Evolutionary conservation across 2,797 vertebrate species (phyloP).

Genomic region (Helarctos malayanus): DNA sequence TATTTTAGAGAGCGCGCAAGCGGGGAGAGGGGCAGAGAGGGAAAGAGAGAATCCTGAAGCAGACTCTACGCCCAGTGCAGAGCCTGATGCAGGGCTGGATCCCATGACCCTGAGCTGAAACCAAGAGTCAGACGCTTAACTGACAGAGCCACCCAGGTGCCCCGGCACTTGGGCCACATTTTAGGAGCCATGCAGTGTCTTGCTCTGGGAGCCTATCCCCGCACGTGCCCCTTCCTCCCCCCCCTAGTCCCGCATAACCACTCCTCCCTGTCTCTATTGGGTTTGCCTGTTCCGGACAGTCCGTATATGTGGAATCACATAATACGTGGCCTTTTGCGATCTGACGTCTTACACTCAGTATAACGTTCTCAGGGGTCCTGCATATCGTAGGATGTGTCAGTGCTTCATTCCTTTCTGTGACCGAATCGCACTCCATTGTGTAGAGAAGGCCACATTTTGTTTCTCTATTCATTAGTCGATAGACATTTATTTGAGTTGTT

Average conservation of each 20-base stretch:
- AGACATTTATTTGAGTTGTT: no score
- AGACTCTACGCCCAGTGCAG: no score
- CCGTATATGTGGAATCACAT: not conserved
- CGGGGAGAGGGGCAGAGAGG: no score
- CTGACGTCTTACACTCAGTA: not conserved
- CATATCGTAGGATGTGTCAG: not conserved
- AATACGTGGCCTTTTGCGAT: not conserved
- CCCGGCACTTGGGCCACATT: not conserved
- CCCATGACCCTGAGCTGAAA: no score
- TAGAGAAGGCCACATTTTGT: not conserved
- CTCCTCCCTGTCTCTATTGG: not conserved
- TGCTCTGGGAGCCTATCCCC: not conserved
- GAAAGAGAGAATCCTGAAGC: no score
- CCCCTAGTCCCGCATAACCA: not conserved
- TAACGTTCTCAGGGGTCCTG: not conserved
- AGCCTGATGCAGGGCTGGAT: no score
- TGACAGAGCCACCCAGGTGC: no score
- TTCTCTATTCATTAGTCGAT: no score
- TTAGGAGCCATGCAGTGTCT: not conserved
- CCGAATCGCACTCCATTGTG: not conserved
- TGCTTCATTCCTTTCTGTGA: not conserved
- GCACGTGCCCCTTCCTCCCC: rapidly evolving
- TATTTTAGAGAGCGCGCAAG: no score
- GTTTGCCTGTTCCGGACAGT: not conserved
- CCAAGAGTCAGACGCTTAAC: no score